A percentile compares a stretch with the other conserved stretches of the same genome.
These are phyloP conservation scores for Ophion slaviceki DNA, from an alignment of 2,888 invertebrate species.

Conservation along the genomic window DNA sequence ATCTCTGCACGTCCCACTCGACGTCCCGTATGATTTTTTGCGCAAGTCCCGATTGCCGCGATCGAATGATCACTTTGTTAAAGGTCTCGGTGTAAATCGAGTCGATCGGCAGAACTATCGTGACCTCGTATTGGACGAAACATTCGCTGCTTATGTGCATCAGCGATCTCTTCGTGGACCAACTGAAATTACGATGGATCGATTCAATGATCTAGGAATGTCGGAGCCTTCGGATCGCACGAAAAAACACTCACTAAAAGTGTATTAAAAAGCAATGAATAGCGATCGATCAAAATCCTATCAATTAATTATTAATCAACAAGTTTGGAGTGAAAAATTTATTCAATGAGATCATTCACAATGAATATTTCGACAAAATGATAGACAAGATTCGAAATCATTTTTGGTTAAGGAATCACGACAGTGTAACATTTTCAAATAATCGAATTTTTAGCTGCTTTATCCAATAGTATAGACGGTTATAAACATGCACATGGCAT, in stretches of 20 bases:
- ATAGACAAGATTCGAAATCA: neutral
- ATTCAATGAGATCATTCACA: neutral
- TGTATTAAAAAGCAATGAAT: neutral
- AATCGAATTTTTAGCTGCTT: no score
- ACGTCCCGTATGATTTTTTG: constrained; percentile 89
- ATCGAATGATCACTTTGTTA: constrained; percentile 86
- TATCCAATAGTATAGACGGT: no score
- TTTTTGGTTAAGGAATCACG: neutral
- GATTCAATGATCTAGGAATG: neutral
- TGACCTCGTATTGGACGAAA: constrained; percentile 89
- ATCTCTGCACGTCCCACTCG: constrained; percentile 89
- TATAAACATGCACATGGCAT: no score
- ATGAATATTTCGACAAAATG: neutral
- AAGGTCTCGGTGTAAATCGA: constrained; percentile 88
- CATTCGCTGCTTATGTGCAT: constrained; percentile 91
- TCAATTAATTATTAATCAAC: neutral
- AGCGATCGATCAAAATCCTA: neutral
- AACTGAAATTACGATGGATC: constrained; percentile 70
- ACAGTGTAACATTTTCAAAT: no score
- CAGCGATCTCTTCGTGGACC: constrained; percentile 86
- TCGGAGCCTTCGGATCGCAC: neutral
- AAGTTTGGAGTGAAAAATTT: neutral
- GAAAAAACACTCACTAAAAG: neutral
- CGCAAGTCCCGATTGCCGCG: constrained; percentile 88
- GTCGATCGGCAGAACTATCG: constrained; percentile 87